These are phyloP conservation scores for Paramormyrops hopkinsi DNA, from an alignment of 2,797 vertebrate genomes.

Conservation along the genomic window DNA sequence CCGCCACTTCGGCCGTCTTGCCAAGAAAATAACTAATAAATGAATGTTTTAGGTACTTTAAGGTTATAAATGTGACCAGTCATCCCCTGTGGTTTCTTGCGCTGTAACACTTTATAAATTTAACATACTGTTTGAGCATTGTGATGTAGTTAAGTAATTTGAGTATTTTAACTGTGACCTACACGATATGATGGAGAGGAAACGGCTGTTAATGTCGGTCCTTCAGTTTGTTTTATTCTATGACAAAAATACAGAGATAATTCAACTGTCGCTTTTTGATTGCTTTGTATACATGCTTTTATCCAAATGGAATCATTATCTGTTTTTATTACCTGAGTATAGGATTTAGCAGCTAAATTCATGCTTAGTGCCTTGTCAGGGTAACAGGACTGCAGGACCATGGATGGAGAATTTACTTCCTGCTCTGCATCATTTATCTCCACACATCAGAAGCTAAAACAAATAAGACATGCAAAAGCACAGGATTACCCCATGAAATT, in stretches of 20 bases:
- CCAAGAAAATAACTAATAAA: conserved; percentile 10
- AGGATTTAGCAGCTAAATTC: not conserved
- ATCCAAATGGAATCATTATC: not conserved
- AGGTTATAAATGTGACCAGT: conserved; percentile 6
- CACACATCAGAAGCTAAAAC: not conserved
- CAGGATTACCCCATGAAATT: not conserved
- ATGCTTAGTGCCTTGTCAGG: not conserved
- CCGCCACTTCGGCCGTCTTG: not conserved
- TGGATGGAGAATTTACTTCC: not conserved
- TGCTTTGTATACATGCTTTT: not conserved
- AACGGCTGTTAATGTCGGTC: not conserved
- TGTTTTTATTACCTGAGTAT: not conserved
- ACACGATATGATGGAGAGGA: not conserved
- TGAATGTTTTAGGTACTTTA: not conserved
- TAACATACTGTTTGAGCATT: not conserved
- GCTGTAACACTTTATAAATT: conserved; percentile 8
- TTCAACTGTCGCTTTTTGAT: not conserved
- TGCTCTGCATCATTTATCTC: not conserved
- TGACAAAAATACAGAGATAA: not conserved
- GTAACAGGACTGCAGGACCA: not conserved
- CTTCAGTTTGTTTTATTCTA: not conserved
- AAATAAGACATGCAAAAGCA: not conserved
- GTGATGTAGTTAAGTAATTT: not conserved
- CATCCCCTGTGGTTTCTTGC: not conserved
- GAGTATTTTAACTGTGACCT: not conserved